Conservation (phyloP, 2,113 vertebrate species). For the Numenius arquata region DNA sequence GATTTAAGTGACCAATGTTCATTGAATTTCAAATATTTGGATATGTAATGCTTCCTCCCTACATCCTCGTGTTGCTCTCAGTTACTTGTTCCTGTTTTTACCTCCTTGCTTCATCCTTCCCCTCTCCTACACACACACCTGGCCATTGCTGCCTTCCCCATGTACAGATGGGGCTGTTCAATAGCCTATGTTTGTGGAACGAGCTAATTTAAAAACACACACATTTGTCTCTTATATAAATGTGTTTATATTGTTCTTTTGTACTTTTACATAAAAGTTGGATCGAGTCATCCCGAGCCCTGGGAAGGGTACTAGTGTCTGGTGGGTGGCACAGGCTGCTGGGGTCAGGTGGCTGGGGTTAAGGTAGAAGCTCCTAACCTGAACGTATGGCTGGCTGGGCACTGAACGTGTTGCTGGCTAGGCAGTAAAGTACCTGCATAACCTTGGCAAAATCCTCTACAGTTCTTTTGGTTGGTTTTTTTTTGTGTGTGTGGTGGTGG, state of each 20-base stretch:
- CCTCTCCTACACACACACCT: accelerated
- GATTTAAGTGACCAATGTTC: background rate
- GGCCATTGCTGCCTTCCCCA: background rate
- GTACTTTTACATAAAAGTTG: background rate
- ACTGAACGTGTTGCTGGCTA: background rate
- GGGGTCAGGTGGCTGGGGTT: background rate
- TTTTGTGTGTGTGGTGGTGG: no score
- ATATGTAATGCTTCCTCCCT: background rate
- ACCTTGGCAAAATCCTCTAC: background rate
- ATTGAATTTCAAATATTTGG: background rate
- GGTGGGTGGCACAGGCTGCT: background rate
- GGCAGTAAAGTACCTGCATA: background rate
- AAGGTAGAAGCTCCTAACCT: background rate
- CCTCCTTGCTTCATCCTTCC: background rate
- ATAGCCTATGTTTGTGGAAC: background rate
- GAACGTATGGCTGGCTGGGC: background rate
- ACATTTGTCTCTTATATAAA: background rate
- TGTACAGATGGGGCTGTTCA: background rate
- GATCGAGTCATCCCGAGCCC: background rate
- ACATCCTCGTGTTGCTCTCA: background rate
- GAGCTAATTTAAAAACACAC: background rate
- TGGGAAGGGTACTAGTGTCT: background rate
- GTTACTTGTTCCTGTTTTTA: background rate
- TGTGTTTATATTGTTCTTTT: background rate
- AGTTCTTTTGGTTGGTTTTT: background rate